Conservation (phyloP, 2,113 vertebrate genomes). For the Heterochromis multidens region DNA sequence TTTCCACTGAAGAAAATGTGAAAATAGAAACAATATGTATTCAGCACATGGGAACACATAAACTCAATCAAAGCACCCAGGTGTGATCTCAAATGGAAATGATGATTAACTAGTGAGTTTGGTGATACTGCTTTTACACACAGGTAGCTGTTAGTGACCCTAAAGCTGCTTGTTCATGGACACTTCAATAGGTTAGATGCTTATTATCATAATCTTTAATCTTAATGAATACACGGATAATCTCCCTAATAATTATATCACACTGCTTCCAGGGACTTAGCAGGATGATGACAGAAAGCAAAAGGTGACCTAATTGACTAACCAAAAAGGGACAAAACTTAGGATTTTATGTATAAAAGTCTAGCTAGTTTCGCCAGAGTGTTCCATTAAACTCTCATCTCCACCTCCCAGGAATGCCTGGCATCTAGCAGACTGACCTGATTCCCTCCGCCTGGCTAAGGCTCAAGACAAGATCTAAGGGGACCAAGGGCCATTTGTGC, state of each 20-base stretch:
- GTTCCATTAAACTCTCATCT: slow-evolving; percentile 6
- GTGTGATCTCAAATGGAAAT: neutral
- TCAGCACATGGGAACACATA: neutral
- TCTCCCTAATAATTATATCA: neutral
- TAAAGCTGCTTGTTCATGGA: neutral
- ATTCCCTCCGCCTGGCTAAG: slow-evolving; percentile 5
- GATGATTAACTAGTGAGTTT: neutral
- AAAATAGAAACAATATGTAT: neutral
- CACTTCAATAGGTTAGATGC: neutral
- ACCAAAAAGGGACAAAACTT: neutral
- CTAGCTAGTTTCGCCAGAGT: neutral
- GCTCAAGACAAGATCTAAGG: slow-evolving; percentile 4
- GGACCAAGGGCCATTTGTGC: neutral
- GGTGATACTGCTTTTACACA: neutral
- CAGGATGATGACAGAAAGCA: neutral
- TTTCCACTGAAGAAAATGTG: neutral
- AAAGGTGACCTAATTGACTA: neutral
- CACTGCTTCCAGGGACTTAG: neutral
- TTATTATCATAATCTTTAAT: neutral
- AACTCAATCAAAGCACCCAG: neutral
- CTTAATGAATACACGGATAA: neutral
- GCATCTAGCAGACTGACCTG: slow-evolving; percentile 35
- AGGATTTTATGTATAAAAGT: neutral
- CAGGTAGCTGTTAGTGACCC: neutral
- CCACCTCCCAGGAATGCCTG: slow-evolving; percentile 50